Evolutionary conservation across 2,888 invertebrate genomes (phyloP), one percentile per base, ranked within the genome.

Genomic region (Sinelater perroti): DNA sequence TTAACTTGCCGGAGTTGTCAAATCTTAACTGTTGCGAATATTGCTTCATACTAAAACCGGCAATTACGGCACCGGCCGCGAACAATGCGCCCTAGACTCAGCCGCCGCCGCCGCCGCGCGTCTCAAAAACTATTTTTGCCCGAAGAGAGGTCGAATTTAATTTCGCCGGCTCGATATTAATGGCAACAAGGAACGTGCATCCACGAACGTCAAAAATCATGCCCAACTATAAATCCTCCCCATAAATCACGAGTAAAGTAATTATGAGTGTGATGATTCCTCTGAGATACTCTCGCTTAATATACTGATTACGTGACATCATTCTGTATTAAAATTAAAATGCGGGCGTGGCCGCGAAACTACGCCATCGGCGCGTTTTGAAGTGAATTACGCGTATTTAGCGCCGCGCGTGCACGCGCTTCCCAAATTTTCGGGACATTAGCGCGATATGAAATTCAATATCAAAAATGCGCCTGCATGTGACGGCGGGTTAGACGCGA

Each of bases 321-420:
- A 73, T 74, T 74, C 72, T 68, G 67, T 73, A 74, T 74, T 75
- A 75, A 74, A 75, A 74, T 75, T 75, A 74, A 75, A 74, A 75
- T 71, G 67, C 66, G 60, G 70, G 71, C 65, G 69, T 68, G 66
- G 67, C 61, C 60, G 56, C 44, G 54, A 57, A 65, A 64, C 60
- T 64, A 64, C 60, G 62, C 47, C 54, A 42, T 58, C 60, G 50
- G 60, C 61, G 60, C 61, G 63, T 62, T 60, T 61, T 59, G 53
- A 58, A 55, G 46, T 54, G 44, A 58, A 58, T 54, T 44, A 45
- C 44, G 5, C 21, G 31, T 40, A 13, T 14, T 51, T 51, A 18
- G 11, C 26, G 30, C 20, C 20, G n/a, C 10, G 2, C 6, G 2
- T 26, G 28, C 16, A 14, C 1, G 14, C 3, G 16, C 33, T 2